Conservation (phyloP, 2,113 vertebrate species). For the Istiophorus platypterus region DNA sequence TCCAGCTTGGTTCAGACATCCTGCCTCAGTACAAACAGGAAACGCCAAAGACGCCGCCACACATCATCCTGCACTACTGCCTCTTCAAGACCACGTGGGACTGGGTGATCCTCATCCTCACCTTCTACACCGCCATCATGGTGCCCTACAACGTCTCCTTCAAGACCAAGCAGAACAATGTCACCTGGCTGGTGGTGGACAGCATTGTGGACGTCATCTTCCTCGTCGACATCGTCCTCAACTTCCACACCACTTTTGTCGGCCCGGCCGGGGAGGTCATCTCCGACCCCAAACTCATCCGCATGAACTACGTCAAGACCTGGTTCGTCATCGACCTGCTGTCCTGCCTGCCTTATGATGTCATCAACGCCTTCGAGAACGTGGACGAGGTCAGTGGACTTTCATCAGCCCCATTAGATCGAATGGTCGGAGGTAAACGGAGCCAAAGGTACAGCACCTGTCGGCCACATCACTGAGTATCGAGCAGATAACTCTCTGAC, state of each 20-base stretch:
- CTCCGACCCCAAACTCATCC: slow-evolving; percentile 96
- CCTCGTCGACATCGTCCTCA: slow-evolving; percentile 96
- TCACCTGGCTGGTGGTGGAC: slow-evolving; percentile 97
- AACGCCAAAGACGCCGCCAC: slow-evolving; percentile 96
- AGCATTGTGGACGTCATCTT: slow-evolving; percentile 99
- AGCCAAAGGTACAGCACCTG: background rate
- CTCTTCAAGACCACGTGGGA: slow-evolving; percentile 99
- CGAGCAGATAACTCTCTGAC: too few species aligned
- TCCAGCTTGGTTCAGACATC: slow-evolving; percentile 97
- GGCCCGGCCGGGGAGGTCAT: slow-evolving; percentile 97
- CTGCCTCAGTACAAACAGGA: slow-evolving; percentile 98
- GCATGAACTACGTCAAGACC: slow-evolving; percentile 98
- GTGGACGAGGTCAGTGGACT: slow-evolving; percentile 93
- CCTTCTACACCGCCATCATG: slow-evolving; percentile 98
- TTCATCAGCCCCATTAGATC: too few species aligned
- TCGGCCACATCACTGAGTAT: too few species aligned
- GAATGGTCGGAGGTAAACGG: background rate
- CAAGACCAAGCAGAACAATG: slow-evolving; percentile 99
- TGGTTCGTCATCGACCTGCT: slow-evolving; percentile 99
- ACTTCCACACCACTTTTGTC: slow-evolving; percentile 98
- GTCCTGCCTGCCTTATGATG: slow-evolving; percentile 96
- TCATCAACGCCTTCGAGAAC: slow-evolving; percentile 99
- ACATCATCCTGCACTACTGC: slow-evolving; percentile 98
- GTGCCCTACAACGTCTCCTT: slow-evolving; percentile 99
- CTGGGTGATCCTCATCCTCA: slow-evolving; percentile 98